These are phyloP conservation scores for Notamacropus eugenii DNA, from an alignment of 2,797 vertebrate species.

Conservation along the genomic window DNA sequence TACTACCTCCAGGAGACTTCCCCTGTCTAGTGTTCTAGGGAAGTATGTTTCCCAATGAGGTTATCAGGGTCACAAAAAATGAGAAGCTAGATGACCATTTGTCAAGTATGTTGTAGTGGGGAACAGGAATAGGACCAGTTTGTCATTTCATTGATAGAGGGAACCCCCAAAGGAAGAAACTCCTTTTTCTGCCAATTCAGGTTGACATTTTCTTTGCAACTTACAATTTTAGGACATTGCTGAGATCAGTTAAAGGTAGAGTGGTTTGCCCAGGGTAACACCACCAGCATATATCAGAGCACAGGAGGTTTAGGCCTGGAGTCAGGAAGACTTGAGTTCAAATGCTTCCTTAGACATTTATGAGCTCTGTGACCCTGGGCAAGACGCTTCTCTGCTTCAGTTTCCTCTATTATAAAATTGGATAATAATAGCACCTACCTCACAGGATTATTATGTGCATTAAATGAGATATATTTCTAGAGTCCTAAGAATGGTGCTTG, in stretches of 20 bases:
- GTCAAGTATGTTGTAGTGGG: neutral
- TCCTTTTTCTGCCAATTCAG: neutral
- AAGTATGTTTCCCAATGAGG: neutral
- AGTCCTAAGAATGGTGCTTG: neutral
- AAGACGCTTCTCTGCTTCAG: neutral
- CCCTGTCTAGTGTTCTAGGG: neutral
- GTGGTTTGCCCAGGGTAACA: neutral
- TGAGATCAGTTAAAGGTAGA: neutral
- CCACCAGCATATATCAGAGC: neutral
- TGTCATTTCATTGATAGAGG: neutral
- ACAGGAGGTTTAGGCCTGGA: neutral
- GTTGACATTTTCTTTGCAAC: neutral
- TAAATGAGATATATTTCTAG: neutral
- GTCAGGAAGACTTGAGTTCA: neutral
- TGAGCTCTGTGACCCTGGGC: neutral
- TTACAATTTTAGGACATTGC: neutral
- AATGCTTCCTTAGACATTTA: neutral
- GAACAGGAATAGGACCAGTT: neutral
- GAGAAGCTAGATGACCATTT: neutral
- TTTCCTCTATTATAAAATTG: neutral
- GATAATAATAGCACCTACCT: neutral
- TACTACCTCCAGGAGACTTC: fast-evolving
- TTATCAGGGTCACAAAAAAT: neutral
- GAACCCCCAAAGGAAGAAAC: neutral
- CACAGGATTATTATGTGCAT: neutral